These are phyloP conservation scores for Venturia canescens DNA, from an alignment of 1,140 invertebrate genomes.

Conservation along the genomic window DNA sequence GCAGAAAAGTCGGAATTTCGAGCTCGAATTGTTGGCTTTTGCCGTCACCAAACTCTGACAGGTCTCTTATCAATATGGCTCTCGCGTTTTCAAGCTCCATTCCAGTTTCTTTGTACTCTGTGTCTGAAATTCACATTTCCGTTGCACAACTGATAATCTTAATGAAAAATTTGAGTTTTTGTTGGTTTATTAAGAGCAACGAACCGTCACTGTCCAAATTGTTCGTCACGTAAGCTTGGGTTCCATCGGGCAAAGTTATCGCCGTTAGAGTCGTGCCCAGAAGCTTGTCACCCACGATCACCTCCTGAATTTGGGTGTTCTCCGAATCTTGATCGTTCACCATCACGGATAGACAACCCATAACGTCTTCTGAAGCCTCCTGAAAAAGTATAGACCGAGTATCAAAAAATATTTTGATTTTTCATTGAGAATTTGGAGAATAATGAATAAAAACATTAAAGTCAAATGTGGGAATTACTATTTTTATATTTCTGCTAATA, in stretches of 20 bases:
- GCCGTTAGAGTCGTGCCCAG: constrained; percentile 64
- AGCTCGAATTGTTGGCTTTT: constrained; percentile 66
- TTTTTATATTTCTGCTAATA: no score
- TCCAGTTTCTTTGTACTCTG: constrained; percentile 48
- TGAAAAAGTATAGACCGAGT: constrained; percentile 40
- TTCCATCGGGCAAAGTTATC: constrained; percentile 71
- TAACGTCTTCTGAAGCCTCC: constrained; percentile 62
- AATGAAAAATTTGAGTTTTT: not conserved
- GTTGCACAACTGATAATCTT: not conserved
- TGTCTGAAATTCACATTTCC: constrained; percentile 2
- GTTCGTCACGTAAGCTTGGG: constrained; percentile 69
- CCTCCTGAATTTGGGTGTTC: constrained; percentile 59
- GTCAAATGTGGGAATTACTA: no score
- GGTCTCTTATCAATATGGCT: constrained; percentile 63
- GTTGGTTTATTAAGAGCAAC: not conserved
- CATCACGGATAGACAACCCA: constrained; percentile 67
- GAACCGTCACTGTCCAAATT: constrained; percentile 61
- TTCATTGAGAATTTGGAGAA: no score
- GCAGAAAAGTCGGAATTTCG: constrained; percentile 57
- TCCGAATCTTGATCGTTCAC: constrained; percentile 61
- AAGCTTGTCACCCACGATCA: constrained; percentile 67
- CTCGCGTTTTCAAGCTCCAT: constrained; percentile 58
- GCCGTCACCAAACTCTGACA: constrained; percentile 60
- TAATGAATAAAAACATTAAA: no score
- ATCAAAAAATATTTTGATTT: no score